Base-by-base conservation (phyloP, 2,113 vertebrate genomes). In the Limanda limanda region DNA sequence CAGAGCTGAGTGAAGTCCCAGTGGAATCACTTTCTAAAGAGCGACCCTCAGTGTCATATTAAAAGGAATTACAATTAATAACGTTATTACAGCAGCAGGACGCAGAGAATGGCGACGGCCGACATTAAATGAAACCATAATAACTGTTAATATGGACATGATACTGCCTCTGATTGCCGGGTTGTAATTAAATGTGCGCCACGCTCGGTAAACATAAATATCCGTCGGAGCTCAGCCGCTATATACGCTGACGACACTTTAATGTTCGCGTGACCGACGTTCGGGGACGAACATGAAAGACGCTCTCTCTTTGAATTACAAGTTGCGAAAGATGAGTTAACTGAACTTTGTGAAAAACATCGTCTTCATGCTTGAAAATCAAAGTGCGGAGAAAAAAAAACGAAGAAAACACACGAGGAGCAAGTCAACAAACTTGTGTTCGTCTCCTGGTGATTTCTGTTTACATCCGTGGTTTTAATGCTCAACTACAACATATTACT, bases 21-120 rank as follows among this genome's bases (percentile, higher is more conserved):
- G 42, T 51, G 78, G 83, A 88, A 60, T 84, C 60, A 27, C 83
- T 77, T 84, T 78, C 31, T 55, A 77, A 77, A 74, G 84, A 76
- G 71, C 68, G 74, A 81, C 78, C 78, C 74, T 78, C 74, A 23
- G 80, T 81, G 81, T 87, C 80, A 84, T 52, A 87, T 88, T 87
- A 83, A 71, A 81, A 79, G 58, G 71, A 88, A 85, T 90, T 87
- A 87, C 77, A 89, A 87, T 83, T 83, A 86, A 86, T 89, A 86
- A 85, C 42, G 69, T 78, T 72, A 80, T 85, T 88, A 78, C 40
- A 82, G 67, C 63, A 54, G 72, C 63, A 17, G 1, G 48, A 72
- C 76, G 74, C 61, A 68, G 71, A 68, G 71, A 68, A 68, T 37
- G 23, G 58, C 72, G 60, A 84, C 70, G 72, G 79, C 54, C 73